phyloP scores from a whole-genome alignment of 1,140 invertebrate genomes.

The Lamellibrachia luymesi region DNA sequence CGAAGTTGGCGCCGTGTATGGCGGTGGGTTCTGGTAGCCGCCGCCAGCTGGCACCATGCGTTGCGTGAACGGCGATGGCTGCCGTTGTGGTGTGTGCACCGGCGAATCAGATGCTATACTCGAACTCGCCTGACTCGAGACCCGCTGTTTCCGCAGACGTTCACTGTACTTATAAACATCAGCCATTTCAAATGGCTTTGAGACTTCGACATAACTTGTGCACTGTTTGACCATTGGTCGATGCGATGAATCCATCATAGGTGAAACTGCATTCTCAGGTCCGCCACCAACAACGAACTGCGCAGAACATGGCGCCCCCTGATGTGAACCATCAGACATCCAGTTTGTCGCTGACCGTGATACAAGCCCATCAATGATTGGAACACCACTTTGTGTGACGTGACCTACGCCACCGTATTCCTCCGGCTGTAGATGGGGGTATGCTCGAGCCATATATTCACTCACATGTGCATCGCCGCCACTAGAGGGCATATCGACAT shows the following conservation, averaged over 20 bases:
- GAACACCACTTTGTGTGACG: neutral
- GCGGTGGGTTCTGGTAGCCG: neutral
- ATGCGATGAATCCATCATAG: neutral
- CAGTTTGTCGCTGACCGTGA: neutral
- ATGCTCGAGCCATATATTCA: neutral
- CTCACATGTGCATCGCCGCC: neutral
- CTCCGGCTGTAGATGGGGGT: neutral
- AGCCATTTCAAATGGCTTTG: slow-evolving; percentile 94
- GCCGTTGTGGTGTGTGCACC: neutral
- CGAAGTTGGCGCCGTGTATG: slow-evolving; percentile 14
- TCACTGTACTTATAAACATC: slow-evolving; percentile 97
- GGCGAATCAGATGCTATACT: neutral
- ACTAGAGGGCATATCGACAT: slow-evolving; percentile 23
- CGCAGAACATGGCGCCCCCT: neutral
- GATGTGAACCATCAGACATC: neutral
- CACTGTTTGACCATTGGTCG: neutral
- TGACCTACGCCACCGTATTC: neutral
- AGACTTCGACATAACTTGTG: slow-evolving; percentile 76
- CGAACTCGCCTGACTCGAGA: neutral
- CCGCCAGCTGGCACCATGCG: neutral
- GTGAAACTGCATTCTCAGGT: neutral
- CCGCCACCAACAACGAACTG: neutral
- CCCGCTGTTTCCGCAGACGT: slow-evolving; percentile 73
- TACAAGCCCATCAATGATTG: neutral
- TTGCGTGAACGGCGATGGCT: neutral